Percentiles rank a stretch among this genome's conserved stretches.
Evolutionary conservation across 2,113 vertebrate species (phyloP).

Genomic region (Xiphophorus couchianus): DNA sequence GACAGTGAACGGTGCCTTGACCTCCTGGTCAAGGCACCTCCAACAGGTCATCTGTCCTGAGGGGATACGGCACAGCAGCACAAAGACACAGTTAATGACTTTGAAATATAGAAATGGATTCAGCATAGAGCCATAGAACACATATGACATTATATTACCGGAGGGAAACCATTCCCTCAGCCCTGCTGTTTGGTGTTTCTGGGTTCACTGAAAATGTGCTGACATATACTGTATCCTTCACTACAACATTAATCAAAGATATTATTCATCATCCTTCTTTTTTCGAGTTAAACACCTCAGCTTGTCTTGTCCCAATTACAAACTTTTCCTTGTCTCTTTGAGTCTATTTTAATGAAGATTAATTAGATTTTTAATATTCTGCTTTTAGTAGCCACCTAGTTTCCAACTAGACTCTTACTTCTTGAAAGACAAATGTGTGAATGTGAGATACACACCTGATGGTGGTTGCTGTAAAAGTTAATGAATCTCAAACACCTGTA

Average conservation of each 20-base stretch:
- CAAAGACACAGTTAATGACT: neutral
- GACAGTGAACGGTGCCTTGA: constrained; percentile 19
- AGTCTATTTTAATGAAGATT: neutral
- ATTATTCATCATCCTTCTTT: too few species aligned
- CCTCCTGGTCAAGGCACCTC: neutral
- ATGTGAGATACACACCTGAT: neutral
- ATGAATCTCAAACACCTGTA: neutral
- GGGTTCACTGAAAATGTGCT: neutral
- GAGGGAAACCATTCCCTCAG: neutral
- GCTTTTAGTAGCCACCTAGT: neutral
- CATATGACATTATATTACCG: neutral
- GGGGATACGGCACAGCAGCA: constrained; percentile 3
- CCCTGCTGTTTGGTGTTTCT: neutral
- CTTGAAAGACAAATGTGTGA: neutral
- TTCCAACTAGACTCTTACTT: constrained; percentile 3
- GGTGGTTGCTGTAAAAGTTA: neutral
- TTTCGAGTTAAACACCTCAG: too few species aligned
- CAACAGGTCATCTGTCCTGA: constrained; percentile 15
- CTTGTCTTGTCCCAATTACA: neutral
- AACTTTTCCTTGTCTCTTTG: neutral
- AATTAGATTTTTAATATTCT: constrained; percentile 9
- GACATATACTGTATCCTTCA: neutral
- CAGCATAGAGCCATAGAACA: neutral
- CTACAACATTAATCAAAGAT: neutral
- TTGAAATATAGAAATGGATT: constrained; percentile 9